Percentiles rank a stretch among this genome's conserved stretches.
Evolutionary conservation across 2,888 invertebrate genomes (phyloP).

Genomic region (Plutella xylostella): DNA sequence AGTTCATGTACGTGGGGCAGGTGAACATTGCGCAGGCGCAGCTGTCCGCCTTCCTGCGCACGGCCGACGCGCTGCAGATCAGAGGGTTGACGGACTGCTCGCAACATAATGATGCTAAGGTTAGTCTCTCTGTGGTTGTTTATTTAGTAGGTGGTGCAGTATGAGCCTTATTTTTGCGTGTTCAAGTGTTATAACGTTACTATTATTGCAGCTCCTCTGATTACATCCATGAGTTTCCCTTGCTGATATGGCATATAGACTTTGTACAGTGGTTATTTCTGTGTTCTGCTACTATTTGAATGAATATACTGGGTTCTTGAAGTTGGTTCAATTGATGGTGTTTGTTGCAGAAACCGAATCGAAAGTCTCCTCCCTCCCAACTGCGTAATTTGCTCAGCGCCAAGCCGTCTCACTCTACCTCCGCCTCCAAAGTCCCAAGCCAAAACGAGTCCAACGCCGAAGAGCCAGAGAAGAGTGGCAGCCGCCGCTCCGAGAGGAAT

Average conservation of each 20-base stretch:
- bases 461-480: conserved; percentile 55
- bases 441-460: conserved; percentile 64
- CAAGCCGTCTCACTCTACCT: conserved; percentile 63
- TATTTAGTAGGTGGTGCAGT: too few species aligned
- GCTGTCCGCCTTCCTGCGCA: conserved; percentile 79
- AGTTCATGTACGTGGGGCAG: conserved; percentile 89
- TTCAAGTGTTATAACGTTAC: not conserved
- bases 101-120: conserved; percentile 63
- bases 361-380: conserved; percentile 67
- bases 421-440: conserved; percentile 69
- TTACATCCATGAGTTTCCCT: not conserved
- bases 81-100: conserved; percentile 80
- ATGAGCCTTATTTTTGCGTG: too few species aligned
- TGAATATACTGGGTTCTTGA: too few species aligned
- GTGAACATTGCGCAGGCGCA: conserved; percentile 86
- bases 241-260: too few species aligned
- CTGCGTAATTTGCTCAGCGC: conserved; percentile 69
- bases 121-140: conserved; percentile 22
- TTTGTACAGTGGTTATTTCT: too few species aligned
- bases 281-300: too few species aligned
- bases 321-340: conserved; percentile 9
- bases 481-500: conserved; percentile 60
- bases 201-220: not conserved
- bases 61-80: conserved; percentile 83
- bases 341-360: conserved; percentile 57